A percentile compares a stretch with the other conserved stretches of the same genome.
phyloP scores from a whole-genome alignment of 2,113 vertebrate species.

The Odocoileus hemionus region DNA sequence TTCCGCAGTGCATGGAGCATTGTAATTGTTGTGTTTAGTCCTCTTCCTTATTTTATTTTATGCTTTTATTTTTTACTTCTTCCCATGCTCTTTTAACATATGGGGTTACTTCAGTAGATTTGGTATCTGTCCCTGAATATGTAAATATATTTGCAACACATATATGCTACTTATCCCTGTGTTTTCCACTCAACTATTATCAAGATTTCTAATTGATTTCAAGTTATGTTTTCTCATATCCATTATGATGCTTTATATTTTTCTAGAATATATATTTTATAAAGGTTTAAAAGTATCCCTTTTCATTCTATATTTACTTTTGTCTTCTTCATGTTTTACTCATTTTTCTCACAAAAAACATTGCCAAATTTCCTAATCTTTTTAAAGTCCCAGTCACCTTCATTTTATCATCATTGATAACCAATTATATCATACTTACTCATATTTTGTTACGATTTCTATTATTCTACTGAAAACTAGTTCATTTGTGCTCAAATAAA shows the following conservation, averaged over 20 bases:
- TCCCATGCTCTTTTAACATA: background rate
- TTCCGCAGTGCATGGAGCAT: background rate
- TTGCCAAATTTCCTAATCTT: background rate
- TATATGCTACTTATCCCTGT: background rate
- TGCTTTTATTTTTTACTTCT: background rate
- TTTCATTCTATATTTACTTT: background rate
- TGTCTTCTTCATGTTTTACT: background rate
- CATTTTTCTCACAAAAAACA: background rate
- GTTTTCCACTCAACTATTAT: background rate
- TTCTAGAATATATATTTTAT: background rate
- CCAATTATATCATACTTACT: background rate
- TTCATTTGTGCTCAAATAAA: background rate
- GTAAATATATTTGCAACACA: background rate
- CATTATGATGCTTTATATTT: background rate
- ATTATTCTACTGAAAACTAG: background rate
- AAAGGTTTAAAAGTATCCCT: background rate
- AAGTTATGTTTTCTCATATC: background rate
- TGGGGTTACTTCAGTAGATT: background rate
- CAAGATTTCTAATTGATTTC: background rate
- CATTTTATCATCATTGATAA: background rate
- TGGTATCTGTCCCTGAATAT: background rate
- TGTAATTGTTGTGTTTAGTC: background rate
- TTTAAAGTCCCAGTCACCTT: background rate
- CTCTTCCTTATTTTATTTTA: background rate
- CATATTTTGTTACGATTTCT: background rate